Conservation (phyloP, 2,797 vertebrate species). For the Peromyscus aztecus region DNA sequence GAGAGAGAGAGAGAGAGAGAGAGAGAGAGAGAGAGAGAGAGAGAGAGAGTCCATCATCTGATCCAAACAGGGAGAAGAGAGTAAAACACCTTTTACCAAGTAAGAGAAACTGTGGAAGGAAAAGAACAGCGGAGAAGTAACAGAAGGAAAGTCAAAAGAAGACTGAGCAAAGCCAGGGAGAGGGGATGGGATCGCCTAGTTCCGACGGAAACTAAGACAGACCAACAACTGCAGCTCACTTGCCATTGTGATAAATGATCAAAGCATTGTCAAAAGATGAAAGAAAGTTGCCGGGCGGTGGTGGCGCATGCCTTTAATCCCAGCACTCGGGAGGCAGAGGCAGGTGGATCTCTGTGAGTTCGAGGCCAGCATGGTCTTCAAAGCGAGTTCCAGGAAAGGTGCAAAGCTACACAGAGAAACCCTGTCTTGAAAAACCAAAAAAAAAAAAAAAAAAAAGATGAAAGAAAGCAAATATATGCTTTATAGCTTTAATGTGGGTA, state of each 20-base stretch:
- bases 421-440: too few relatives aligned
- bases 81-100: not conserved
- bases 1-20: too few relatives aligned
- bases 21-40: too few relatives aligned
- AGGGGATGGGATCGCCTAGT: not conserved
- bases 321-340: too few relatives aligned
- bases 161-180: not conserved
- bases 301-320: too few relatives aligned
- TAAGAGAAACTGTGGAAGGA: not conserved
- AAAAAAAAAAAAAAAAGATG: too few relatives aligned
- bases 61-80: not conserved
- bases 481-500: not conserved
- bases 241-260: not conserved
- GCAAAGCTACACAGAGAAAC: too few relatives aligned
- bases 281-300: too few relatives aligned
- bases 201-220: slow-evolving; percentile 5
- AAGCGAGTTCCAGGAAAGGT: too few relatives aligned
- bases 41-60: not conserved
- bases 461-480: slow-evolving; percentile 7
- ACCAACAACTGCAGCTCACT: not conserved
- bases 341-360: too few relatives aligned
- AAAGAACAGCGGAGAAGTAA: not conserved
- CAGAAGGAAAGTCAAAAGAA: not conserved
- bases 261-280: not conserved
- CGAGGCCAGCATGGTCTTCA: too few relatives aligned